These are phyloP conservation scores for Hirtodrosophila alboralis DNA, from an alignment of 2,888 invertebrate species.

Conservation along the genomic window DNA sequence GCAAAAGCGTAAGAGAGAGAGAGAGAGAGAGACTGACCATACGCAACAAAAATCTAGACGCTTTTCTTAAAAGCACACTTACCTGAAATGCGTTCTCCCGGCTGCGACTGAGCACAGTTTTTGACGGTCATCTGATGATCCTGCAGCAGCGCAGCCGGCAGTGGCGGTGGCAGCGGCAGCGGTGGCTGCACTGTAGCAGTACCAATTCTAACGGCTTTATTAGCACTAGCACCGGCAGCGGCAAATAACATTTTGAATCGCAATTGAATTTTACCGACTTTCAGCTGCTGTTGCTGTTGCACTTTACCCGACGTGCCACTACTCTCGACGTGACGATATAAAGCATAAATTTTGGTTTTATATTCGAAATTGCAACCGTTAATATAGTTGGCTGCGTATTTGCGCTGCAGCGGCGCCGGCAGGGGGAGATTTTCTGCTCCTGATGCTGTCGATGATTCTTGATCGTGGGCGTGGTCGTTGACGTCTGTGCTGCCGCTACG, in stretches of 20 bases:
- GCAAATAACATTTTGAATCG: slow-evolving; percentile 79
- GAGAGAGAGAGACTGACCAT: not conserved
- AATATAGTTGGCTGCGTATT: slow-evolving; percentile 67
- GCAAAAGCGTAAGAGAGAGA: slow-evolving; percentile 6
- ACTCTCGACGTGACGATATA: slow-evolving; percentile 76
- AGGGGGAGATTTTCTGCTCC: slow-evolving; percentile 45
- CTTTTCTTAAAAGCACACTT: slow-evolving; percentile 41
- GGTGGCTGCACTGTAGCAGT: slow-evolving; percentile 43
- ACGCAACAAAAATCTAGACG: slow-evolving; percentile 18
- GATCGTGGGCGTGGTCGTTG: slow-evolving; percentile 54
- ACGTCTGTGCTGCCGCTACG: slow-evolving; percentile 27
- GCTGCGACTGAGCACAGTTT: slow-evolving; percentile 45
- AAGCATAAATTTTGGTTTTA: slow-evolving; percentile 80
- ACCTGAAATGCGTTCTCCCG: slow-evolving; percentile 63
- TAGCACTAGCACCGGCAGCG: slow-evolving; percentile 63
- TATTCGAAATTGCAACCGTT: slow-evolving; percentile 76
- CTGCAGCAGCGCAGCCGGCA: slow-evolving; percentile 47
- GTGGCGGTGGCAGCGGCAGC: slow-evolving; percentile 34
- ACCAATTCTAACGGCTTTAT: slow-evolving; percentile 45
- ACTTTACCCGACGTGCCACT: slow-evolving; percentile 77
- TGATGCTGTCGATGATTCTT: slow-evolving; percentile 17
- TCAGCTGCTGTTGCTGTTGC: slow-evolving; percentile 80
- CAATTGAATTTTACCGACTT: slow-evolving; percentile 66
- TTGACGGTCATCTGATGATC: slow-evolving; percentile 56
- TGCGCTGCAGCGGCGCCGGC: slow-evolving; percentile 58